Percentiles rank a stretch among this genome's conserved stretches.
Evolutionary conservation across 2,113 vertebrate species (phyloP).

Genomic region (Nycticebus coucang): DNA sequence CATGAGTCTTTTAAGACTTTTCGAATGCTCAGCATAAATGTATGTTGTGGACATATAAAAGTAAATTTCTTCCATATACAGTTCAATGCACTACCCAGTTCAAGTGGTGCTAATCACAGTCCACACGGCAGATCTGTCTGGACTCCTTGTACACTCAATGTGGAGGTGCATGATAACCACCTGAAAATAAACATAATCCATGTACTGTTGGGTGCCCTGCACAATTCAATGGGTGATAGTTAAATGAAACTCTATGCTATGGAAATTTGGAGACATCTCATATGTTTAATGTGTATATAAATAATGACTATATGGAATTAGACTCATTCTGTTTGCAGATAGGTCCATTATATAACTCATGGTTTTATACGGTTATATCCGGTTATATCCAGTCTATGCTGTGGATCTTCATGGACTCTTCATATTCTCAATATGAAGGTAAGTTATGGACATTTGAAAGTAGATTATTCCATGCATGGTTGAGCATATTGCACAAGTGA

Average conservation of each 20-base stretch:
- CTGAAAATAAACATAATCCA: no score
- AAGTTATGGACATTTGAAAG: background rate
- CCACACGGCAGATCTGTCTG: no score
- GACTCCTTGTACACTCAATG: no score
- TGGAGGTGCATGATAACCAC: no score
- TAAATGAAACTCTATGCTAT: background rate
- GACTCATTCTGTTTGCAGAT: background rate
- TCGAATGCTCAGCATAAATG: no score
- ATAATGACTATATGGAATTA: background rate
- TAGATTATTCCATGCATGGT: background rate
- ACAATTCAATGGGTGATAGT: background rate
- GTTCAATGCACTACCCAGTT: no score
- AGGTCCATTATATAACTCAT: background rate
- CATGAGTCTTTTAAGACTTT: no score
- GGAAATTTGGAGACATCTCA: background rate
- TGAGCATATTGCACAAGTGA: background rate
- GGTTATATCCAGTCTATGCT: background rate
- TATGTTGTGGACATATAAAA: no score
- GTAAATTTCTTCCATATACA: no score
- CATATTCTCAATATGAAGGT: background rate
- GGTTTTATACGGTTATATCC: background rate
- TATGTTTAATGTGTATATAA: background rate
- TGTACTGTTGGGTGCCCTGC: no score
- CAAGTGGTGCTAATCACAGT: no score
- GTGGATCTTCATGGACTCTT: background rate